A percentile compares a stretch with the other conserved stretches of the same genome.
phyloP scores from a whole-genome alignment of 1,140 invertebrate species.

The Platyscapa corneri region DNA sequence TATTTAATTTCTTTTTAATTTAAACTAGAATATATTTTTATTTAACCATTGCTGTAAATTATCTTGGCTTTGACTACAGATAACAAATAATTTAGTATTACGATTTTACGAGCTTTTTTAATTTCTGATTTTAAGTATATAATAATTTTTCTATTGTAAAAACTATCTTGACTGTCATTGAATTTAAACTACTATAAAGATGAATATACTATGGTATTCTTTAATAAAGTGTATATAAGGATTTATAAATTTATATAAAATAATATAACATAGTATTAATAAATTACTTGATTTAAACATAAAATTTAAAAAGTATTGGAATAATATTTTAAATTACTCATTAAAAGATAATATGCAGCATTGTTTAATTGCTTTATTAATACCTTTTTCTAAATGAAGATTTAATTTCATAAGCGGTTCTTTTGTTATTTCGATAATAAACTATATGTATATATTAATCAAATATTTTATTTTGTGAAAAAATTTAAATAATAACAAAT shows the following conservation, averaged over 20 bases:
- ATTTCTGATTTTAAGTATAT: background rate
- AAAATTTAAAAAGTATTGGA: too few relatives aligned
- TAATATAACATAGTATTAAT: too few relatives aligned
- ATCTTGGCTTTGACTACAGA: conserved; percentile 7
- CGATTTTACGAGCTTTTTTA: too few relatives aligned
- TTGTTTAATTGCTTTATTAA: conserved; percentile 53
- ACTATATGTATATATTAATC: too few relatives aligned
- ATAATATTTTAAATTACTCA: background rate
- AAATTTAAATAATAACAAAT: conserved; percentile 45
- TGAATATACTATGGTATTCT: background rate
- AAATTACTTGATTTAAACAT: too few relatives aligned
- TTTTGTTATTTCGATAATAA: background rate
- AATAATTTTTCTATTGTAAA: background rate
- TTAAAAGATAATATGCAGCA: conserved; percentile 45
- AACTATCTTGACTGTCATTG: conserved; percentile 6
- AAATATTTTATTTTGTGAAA: too few relatives aligned
- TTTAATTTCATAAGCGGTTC: conserved; percentile 46
- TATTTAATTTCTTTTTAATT: conserved; percentile 33
- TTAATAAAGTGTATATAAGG: conserved; percentile 10
- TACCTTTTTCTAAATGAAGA: conserved; percentile 35
- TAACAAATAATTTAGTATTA: background rate
- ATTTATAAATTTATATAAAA: conserved; percentile 15
- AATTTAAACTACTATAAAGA: background rate
- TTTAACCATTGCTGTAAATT: conserved; percentile 38
- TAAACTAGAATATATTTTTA: background rate